Evolutionary conservation across 2,888 invertebrate genomes (phyloP).

Genomic region (Stratiomys singularior): DNA sequence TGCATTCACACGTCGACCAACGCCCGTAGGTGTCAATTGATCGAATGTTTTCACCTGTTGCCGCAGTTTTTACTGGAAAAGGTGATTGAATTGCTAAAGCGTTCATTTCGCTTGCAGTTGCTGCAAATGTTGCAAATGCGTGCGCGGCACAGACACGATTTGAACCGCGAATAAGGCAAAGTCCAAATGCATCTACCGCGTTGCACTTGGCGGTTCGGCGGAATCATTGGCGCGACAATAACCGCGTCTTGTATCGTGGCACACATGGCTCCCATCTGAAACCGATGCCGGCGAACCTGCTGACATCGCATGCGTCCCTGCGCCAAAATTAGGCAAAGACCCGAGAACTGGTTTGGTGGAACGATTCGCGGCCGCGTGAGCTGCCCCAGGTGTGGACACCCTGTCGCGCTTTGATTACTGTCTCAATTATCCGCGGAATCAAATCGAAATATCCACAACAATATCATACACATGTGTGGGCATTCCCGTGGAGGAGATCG

Average conservation of each 20-base stretch:
- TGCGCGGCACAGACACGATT: background rate
- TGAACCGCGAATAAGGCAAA: background rate
- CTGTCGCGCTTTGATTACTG: background rate
- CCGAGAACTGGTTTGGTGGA: slow-evolving; percentile 8
- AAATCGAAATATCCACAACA: too few relatives aligned
- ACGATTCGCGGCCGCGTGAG: background rate
- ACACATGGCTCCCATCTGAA: background rate
- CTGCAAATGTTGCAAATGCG: slow-evolving; percentile 1
- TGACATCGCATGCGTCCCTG: slow-evolving; percentile 33
- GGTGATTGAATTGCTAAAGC: background rate
- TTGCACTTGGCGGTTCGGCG: background rate
- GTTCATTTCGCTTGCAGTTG: slow-evolving; percentile 7
- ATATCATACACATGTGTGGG: too few relatives aligned
- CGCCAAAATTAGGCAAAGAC: slow-evolving; percentile 31
- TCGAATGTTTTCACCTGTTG: slow-evolving; percentile 23
- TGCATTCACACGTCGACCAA: slow-evolving; percentile 24
- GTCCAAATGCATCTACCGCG: too few relatives aligned
- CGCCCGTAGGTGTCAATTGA: slow-evolving; percentile 6
- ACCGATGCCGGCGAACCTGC: background rate
- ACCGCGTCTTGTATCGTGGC: background rate
- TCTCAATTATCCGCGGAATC: background rate
- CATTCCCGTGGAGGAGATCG: too few relatives aligned
- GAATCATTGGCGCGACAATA: background rate
- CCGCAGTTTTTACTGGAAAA: slow-evolving; percentile 7
- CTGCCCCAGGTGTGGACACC: background rate